Conservation (phyloP, 2,797 vertebrate genomes). For the Peromyscus eremicus region DNA sequence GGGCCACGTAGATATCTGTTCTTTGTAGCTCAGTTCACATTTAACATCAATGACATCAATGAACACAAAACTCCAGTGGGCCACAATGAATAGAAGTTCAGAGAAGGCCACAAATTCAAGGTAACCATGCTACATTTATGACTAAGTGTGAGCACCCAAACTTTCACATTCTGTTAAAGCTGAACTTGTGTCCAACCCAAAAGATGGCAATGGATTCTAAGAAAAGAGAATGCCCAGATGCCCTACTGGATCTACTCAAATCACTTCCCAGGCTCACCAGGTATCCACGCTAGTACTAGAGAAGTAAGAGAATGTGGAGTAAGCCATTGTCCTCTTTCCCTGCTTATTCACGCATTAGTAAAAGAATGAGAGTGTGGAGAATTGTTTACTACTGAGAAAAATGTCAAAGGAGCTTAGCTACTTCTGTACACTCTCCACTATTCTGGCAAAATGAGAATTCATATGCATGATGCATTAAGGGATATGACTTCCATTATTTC, state of each 20-base stretch:
- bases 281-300: not conserved
- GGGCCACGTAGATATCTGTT: accelerated
- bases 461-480: not conserved
- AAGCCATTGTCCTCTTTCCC: not conserved
- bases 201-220: not conserved
- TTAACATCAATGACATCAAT: not conserved
- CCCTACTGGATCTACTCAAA: accelerated
- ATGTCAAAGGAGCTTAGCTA: not conserved
- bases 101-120: not conserved
- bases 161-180: not conserved
- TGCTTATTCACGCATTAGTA: not conserved
- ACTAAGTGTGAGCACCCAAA: accelerated
- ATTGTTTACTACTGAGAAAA: not conserved
- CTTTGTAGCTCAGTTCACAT: not conserved
- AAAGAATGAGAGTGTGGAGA: not conserved
- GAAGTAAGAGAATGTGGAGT: not conserved
- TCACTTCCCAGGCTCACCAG: not conserved
- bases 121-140: not conserved
- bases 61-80: not conserved
- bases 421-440: not conserved
- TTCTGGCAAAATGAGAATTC: not conserved
- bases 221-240: not conserved
- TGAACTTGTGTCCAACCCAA: not conserved
- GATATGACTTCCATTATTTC: not conserved
- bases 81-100: not conserved